Evolutionary conservation across 1,140 invertebrate species (phyloP), one percentile per base, ranked within the genome.

Genomic region (Euura lappo): DNA sequence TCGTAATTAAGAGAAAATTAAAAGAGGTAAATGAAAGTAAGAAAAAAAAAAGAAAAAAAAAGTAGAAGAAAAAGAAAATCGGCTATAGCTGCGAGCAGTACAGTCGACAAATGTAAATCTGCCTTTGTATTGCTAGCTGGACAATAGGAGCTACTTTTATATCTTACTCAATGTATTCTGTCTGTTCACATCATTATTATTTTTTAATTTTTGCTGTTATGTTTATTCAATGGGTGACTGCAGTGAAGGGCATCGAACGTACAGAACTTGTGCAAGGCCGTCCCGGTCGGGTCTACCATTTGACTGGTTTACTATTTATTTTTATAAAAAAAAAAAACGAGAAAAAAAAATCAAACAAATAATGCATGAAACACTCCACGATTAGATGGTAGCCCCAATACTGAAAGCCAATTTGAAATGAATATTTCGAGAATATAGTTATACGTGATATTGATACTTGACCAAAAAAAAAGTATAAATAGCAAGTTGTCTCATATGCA

Each of bases 281-380:
- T 77, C 78, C 79, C 76, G 28, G 51, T 60, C 77, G 79, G 80
- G 76, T 83, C 75, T 84, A 83, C 78, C 80, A 80, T 77, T 83
- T 81, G 77, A 80, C 78, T 84, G 79, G 81, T 84, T 84, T 78
- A 81, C 73, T 75, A 69, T 81, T 81, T 60, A 11, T 60, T 11
- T 51, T 11, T 51, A 51, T 51, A 51, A 7, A 51, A 7, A 51
- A 3, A 79, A 76, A 65, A 76, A 79, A 76, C 72, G 83, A 28
- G 28, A 28, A 28, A 28, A 28, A 28, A 28, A 28, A 28, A 28
- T 1, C 28, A 28, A 28, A 28, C 28, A 79, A 76, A 65, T 76
- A 79, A 76, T 71, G 28, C 28, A 28, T 28, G 45, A 64, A 72
- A 74, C 67, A 74, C 70, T 69, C 74, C 72, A 67, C 67, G 72